These are phyloP conservation scores for Prorops nasuta DNA, from an alignment of 1,140 invertebrate species.

Conservation along the genomic window DNA sequence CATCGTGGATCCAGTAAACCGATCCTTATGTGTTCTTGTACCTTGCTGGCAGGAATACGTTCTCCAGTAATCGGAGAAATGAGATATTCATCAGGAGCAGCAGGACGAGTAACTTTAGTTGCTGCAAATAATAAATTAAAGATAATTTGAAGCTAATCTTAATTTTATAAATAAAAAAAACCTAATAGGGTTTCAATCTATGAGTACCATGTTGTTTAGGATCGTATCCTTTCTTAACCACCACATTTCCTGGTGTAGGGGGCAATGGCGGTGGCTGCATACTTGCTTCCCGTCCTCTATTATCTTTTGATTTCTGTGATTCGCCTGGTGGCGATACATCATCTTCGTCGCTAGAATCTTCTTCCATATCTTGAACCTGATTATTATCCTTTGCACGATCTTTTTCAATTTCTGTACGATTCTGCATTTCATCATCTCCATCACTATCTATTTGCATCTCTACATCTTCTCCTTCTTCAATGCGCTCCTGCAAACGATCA, in stretches of 20 bases:
- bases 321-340: slow-evolving; percentile 48
- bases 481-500: slow-evolving; percentile 52
- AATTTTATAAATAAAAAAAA: slow-evolving; percentile 2
- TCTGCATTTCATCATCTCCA: slow-evolving; percentile 70
- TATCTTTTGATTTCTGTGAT: slow-evolving; percentile 51
- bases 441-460: slow-evolving; percentile 78
- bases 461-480: slow-evolving; percentile 66
- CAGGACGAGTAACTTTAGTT: slow-evolving; percentile 60
- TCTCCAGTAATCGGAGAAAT: slow-evolving; percentile 98
- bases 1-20: slow-evolving; percentile 96
- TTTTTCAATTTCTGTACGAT: slow-evolving; percentile 62
- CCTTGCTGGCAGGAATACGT: slow-evolving; percentile 93
- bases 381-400: slow-evolving; percentile 66
- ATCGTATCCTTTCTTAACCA: slow-evolving; percentile 96
- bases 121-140: slow-evolving; percentile 34
- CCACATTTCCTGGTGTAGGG: slow-evolving; percentile 88
- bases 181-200: neutral
- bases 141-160: neutral
- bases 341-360: slow-evolving; percentile 80
- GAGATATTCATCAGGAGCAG: slow-evolving; percentile 81
- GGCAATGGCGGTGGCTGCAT: slow-evolving; percentile 74
- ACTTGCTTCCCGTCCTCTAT: slow-evolving; percentile 45
- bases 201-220: slow-evolving; percentile 73
- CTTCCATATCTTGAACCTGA: slow-evolving; percentile 76
- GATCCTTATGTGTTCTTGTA: slow-evolving; percentile 97